Evolutionary conservation across 2,888 invertebrate species (phyloP), one percentile per base, ranked within the genome.

Genomic region (Drosophila hamatofila): DNA sequence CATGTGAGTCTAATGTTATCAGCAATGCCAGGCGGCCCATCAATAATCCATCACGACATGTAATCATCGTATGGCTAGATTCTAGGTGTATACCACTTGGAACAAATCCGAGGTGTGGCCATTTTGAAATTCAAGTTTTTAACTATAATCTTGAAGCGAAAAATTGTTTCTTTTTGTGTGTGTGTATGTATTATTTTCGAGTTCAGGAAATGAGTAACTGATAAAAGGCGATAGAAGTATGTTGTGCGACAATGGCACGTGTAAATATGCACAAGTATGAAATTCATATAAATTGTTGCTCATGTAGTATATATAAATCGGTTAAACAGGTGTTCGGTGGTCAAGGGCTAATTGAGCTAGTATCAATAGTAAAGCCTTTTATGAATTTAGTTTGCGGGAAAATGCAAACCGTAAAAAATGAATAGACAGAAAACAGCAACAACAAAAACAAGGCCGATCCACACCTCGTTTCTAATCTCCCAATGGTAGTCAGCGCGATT

Each of bases 151-250:
- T 58, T 21, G 46, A 44, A 25, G 18, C 18, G 46, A 33, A 18
- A 51, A 18, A 16, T 25, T 18, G 25, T 37, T 61, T 12, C 18
- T 39, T 33, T 16, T 2, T 16, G 9, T 21, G 16, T 16, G 16
- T 8, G 39, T 39, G 16, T 37, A 8, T 16, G n/a, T 46, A n/a
- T n/a, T n/a, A n/a, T n/a, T n/a, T 30, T 16, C 14, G 23, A 41
- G 39, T 62, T 69, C 78, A 75, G 81, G 75, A 78, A 88, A 83
- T 83, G 75, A 68, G 72, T 67, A 60, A 62, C 64, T 78, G 83
- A 83, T 88, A 72, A 72, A 70, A 72, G 33, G 44, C 54, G 61
- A 57, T 56, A 52, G 39, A 37, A 25, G 44, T 39, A 27, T 33
- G 33, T 39, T 25, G 9, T 14, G 30, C 18, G 39, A 44, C 27